A percentile compares a stretch with the other conserved stretches of the same genome.
phyloP scores from a whole-genome alignment of 2,888 invertebrate genomes.

The Chironomus riparius region DNA sequence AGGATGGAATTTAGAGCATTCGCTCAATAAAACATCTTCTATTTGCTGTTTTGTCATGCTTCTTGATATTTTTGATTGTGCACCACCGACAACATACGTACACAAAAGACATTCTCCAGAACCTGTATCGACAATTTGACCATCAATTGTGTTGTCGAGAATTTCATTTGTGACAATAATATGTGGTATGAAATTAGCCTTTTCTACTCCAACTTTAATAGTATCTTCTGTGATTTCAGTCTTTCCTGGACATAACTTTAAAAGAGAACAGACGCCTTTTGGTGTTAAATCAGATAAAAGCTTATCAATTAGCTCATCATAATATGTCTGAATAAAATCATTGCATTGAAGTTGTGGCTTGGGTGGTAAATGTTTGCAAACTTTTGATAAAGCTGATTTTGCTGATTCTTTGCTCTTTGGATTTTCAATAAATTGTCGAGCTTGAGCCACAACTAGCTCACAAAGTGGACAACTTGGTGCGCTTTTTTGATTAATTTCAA shows the following conservation, averaged over 20 bases:
- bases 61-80: constrained; percentile 37
- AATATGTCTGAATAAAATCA: constrained; percentile 67
- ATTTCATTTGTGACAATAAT: constrained; percentile 53
- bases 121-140: constrained; percentile 34
- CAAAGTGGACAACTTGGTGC: constrained; percentile 74
- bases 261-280: constrained; percentile 65
- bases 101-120: constrained; percentile 32
- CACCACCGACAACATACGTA: constrained; percentile 35
- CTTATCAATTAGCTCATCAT: constrained; percentile 67
- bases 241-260: constrained; percentile 60
- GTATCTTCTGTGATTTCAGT: constrained; percentile 28
- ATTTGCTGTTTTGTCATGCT: constrained; percentile 34
- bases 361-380: constrained; percentile 60
- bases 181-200: constrained; percentile 23
- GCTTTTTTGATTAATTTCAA: constrained; percentile 35
- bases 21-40: constrained; percentile 35
- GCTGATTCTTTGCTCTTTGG: constrained; percentile 68
- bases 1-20: constrained; percentile 36
- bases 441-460: constrained; percentile 66
- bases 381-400: constrained; percentile 54
- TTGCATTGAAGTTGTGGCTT: constrained; percentile 58
- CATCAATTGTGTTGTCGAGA: constrained; percentile 52
- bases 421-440: constrained; percentile 62
- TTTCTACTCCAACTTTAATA: constrained; percentile 37
- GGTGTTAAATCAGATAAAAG: constrained; percentile 64